Evolutionary conservation across 1,140 invertebrate genomes (phyloP).

Genomic region (Nasonia longicornis): DNA sequence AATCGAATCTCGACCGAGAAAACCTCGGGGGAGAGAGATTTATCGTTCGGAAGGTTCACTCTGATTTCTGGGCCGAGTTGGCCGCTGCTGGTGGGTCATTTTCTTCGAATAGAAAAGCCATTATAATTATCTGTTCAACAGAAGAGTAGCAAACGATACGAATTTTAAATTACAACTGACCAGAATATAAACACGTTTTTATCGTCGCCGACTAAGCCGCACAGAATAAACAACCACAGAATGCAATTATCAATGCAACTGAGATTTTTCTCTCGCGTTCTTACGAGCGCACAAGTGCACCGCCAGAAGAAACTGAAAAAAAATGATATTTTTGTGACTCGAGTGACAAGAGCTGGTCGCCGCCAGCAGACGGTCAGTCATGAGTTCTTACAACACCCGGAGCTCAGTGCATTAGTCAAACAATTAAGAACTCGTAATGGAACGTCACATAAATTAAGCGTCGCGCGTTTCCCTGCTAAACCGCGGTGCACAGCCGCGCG

Average conservation of each 20-base stretch:
- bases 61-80: no score
- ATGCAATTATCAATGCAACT: background rate
- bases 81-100: background rate
- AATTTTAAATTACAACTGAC: background rate
- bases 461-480: background rate
- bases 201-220: background rate
- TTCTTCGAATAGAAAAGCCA: background rate
- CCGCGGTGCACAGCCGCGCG: conserved; percentile 38
- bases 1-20: background rate
- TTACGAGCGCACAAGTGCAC: background rate
- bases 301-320: background rate
- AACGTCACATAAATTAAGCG: conserved; percentile 68
- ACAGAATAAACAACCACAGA: conserved; percentile 6
- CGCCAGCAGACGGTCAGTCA: background rate
- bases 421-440: conserved; percentile 67
- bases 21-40: conserved; percentile 6
- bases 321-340: background rate
- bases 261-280: no score
- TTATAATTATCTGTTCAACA: background rate
- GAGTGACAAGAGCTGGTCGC: background rate
- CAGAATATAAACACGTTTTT: background rate
- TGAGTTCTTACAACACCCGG: conserved; percentile 15
- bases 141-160: background rate
- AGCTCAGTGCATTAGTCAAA: conserved; percentile 65
- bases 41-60: background rate